Percentiles rank a stretch among this genome's conserved stretches.
Evolutionary conservation across 2,113 vertebrate species (phyloP).

Genomic region (Thamnophis sirtalis): DNA sequence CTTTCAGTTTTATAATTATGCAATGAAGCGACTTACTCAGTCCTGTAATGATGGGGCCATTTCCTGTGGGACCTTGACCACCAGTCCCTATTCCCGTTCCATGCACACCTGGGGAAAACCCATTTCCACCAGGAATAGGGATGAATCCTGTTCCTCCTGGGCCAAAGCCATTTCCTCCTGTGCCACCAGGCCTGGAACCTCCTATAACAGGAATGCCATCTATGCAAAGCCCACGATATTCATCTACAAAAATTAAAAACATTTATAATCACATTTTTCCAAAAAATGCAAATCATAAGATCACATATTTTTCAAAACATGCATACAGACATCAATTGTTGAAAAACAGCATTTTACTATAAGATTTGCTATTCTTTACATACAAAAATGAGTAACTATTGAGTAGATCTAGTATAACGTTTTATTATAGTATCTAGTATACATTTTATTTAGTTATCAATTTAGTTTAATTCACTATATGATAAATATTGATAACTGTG

Average conservation of each 20-base stretch:
- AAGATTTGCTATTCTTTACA: fast-evolving
- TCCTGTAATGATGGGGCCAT: slow-evolving; percentile 68
- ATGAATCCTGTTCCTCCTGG: slow-evolving; percentile 67
- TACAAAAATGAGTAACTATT: neutral
- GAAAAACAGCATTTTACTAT: neutral
- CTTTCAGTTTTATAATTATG: neutral
- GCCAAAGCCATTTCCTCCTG: slow-evolving; percentile 52
- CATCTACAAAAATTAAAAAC: slow-evolving; percentile 63
- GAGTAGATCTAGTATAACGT: neutral
- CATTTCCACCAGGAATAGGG: slow-evolving; percentile 69
- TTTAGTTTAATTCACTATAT: neutral
- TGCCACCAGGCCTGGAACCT: slow-evolving; percentile 62
- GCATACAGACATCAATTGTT: neutral
- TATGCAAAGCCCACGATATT: slow-evolving; percentile 75
- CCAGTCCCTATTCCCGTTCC: slow-evolving; percentile 61
- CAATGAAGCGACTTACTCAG: slow-evolving; percentile 64
- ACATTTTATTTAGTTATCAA: neutral
- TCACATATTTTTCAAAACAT: neutral
- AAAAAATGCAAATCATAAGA: neutral
- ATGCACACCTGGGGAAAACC: slow-evolving; percentile 64
- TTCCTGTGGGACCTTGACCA: slow-evolving; percentile 53
- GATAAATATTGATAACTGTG: neutral
- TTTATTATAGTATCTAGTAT: neutral
- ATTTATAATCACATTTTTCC: neutral
- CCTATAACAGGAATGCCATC: slow-evolving; percentile 60